phyloP scores from a whole-genome alignment of 35 echinoderm and acorn worm species.

The Eucidaris tribuloides region DNA sequence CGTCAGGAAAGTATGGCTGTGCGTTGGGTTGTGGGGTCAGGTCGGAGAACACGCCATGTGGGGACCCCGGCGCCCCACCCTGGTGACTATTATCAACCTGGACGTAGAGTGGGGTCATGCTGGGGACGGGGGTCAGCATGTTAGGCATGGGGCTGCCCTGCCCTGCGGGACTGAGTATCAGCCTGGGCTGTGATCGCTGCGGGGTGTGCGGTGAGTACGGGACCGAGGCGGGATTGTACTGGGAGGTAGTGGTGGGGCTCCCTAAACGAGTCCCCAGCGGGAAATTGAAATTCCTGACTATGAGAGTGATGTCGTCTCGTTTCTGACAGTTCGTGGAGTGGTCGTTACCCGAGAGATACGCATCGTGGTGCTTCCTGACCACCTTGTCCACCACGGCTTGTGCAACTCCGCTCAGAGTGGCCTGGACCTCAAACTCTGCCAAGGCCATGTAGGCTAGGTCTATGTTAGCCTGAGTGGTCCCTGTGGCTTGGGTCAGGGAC shows the following conservation, averaged over 20 bases:
- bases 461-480: conserved; percentile 58
- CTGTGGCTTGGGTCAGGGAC: conserved; percentile 73
- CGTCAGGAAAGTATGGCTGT: neutral
- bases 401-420: conserved; percentile 84
- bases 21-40: neutral
- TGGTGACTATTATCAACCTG: conserved; percentile 1
- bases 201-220: conserved; percentile 42
- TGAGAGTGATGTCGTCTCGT: conserved; percentile 86
- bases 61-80: conserved; percentile 12
- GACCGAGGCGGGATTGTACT: conserved; percentile 21
- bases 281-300: conserved; percentile 86
- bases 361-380: conserved; percentile 87
- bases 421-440: conserved; percentile 78
- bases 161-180: conserved; percentile 9
- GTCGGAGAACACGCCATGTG: neutral
- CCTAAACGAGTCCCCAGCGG: conserved; percentile 52
- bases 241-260: neutral
- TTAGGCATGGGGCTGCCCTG: neutral
- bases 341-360: conserved; percentile 47
- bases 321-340: conserved; percentile 54
- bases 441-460: conserved; percentile 86
- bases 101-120: neutral
- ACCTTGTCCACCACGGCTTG: conserved; percentile 94
- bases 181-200: neutral
- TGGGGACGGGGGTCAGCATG: neutral